A percentile compares a stretch with the other conserved stretches of the same genome.
Conservation (phyloP, 2,888 invertebrate species). For the Gisinianus flammeolus region DNA sequence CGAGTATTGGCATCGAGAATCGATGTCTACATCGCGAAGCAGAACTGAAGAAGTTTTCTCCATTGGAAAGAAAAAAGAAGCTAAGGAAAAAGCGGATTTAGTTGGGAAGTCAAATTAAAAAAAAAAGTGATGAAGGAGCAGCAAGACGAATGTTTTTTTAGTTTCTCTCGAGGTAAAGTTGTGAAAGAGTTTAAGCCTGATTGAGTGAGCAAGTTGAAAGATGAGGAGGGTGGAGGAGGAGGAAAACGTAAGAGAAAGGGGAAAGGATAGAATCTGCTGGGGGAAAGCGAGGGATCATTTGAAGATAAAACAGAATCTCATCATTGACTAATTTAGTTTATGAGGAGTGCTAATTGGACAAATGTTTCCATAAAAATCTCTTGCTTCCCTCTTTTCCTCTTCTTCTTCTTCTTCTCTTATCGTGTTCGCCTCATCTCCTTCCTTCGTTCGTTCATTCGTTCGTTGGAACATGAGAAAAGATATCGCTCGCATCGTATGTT, state of each 20-base stretch:
- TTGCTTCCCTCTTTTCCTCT: background rate
- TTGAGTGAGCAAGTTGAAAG: background rate
- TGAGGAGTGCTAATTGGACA: conserved; percentile 6
- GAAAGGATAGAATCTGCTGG: background rate
- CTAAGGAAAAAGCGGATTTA: background rate
- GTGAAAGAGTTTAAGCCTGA: background rate
- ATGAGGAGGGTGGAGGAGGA: background rate
- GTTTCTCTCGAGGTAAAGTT: background rate
- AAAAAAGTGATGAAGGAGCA: background rate
- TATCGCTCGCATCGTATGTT: too few species aligned
- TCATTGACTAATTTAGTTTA: conserved; percentile 23
- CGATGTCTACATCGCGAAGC: too few species aligned
- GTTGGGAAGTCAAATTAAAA: background rate
- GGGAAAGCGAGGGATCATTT: background rate
- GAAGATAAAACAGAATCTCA: background rate
- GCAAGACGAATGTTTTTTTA: too few species aligned
- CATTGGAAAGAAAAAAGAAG: background rate
- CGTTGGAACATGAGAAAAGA: background rate
- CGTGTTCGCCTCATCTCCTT: too few species aligned
- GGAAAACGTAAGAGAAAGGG: background rate
- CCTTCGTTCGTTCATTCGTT: background rate
- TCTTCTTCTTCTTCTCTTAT: background rate
- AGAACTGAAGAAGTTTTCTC: too few species aligned
- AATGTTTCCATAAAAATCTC: background rate
- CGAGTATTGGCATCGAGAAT: too few species aligned